These are phyloP conservation scores for Dryadula phaetusa DNA, from an alignment of 2,888 invertebrate species.

Conservation along the genomic window DNA sequence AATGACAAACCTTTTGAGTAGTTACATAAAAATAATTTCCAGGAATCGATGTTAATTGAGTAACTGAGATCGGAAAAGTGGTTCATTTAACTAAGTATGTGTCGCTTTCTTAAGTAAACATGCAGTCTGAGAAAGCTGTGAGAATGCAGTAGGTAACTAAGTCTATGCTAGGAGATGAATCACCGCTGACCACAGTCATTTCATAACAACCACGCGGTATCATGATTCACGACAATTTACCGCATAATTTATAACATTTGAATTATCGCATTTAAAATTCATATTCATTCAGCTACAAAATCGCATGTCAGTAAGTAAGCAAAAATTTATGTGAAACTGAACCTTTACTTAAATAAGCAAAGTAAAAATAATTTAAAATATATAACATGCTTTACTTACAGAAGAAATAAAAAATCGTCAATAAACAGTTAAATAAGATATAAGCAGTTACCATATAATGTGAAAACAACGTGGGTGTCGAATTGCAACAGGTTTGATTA, in stretches of 20 bases:
- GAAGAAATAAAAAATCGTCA: not conserved
- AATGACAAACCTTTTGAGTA: not conserved
- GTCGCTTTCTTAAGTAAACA: slow-evolving; percentile 47
- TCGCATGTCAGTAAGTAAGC: not conserved
- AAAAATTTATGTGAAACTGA: not conserved
- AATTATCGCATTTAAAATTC: slow-evolving; percentile 40
- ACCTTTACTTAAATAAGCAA: not conserved
- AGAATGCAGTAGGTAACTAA: slow-evolving; percentile 43
- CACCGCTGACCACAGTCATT: slow-evolving; percentile 52
- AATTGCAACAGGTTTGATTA: slow-evolving; percentile 49
- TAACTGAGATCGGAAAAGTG: slow-evolving; percentile 35
- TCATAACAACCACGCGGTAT: slow-evolving; percentile 48
- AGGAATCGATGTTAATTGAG: slow-evolving; percentile 34
- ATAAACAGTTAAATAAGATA: slow-evolving; percentile 33
- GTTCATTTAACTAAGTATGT: slow-evolving; percentile 39
- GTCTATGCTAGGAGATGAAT: slow-evolving; percentile 52
- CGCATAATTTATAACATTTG: slow-evolving; percentile 47
- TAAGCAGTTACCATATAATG: slow-evolving; percentile 30
- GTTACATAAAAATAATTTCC: slow-evolving; percentile 11
- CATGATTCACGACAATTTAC: slow-evolving; percentile 48
- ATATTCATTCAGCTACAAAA: slow-evolving; percentile 11
- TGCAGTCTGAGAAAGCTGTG: slow-evolving; percentile 44
- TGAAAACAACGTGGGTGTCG: slow-evolving; percentile 47
- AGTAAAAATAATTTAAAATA: not conserved
- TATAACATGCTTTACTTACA: not conserved